phyloP scores from a whole-genome alignment of 1,140 invertebrate species.

The Solenopsis invicta region DNA sequence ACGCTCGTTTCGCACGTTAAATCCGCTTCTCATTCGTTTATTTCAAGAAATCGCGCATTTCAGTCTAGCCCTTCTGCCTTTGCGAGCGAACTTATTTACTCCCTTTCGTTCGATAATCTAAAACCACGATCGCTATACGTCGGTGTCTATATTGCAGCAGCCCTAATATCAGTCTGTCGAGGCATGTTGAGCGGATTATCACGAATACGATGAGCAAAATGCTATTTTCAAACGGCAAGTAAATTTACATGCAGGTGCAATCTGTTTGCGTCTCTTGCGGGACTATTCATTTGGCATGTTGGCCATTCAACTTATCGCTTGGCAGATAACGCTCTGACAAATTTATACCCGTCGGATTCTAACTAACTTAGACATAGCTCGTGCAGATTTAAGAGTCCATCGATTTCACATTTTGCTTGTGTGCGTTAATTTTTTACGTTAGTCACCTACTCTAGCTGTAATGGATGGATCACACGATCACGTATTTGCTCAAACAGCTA shows the following conservation, averaged over 20 bases:
- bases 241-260: constrained; percentile 22
- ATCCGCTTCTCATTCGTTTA: constrained; percentile 11
- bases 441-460: neutral
- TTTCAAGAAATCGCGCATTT: neutral
- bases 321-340: neutral
- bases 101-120: constrained; percentile 64
- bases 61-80: constrained; percentile 1
- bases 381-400: neutral
- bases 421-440: constrained; percentile 1
- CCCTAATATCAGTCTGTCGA: constrained; percentile 51
- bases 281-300: neutral
- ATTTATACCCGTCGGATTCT: neutral
- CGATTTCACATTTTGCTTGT: neutral
- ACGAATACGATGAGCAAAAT: constrained; percentile 37
- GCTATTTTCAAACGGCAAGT: constrained; percentile 50
- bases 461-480: neutral
- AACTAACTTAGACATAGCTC: neutral
- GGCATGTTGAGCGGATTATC: constrained; percentile 43
- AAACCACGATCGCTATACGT: constrained; percentile 62
- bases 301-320: neutral
- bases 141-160: neutral
- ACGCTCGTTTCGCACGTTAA: constrained; percentile 18
- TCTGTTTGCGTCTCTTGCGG: neutral
- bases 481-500: neutral
- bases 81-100: neutral